Percentiles rank a stretch among this genome's conserved stretches.
Conservation (phyloP, 2,113 vertebrate species). For the Istiophorus platypterus region DNA sequence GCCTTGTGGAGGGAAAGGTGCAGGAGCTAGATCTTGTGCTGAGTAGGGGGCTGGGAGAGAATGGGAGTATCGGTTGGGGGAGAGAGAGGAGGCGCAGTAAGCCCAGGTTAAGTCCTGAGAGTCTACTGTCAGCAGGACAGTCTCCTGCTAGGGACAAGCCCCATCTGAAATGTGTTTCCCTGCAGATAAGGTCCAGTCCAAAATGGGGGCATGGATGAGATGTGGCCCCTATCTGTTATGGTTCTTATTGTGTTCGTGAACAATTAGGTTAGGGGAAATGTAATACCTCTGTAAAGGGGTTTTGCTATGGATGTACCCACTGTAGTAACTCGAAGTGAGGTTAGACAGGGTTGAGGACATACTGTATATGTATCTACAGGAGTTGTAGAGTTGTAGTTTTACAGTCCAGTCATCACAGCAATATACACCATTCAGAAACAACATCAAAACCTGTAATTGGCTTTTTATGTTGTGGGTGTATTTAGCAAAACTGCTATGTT, state of each 20-base stretch:
- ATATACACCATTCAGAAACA: background rate
- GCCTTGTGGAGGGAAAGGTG: slow-evolving; percentile 34
- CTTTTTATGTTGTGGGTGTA: background rate
- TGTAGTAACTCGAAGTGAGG: slow-evolving; percentile 42
- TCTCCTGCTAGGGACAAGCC: slow-evolving; percentile 52
- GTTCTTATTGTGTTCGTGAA: slow-evolving; percentile 77
- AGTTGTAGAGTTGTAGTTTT: slow-evolving; percentile 26
- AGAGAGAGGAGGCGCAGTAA: slow-evolving; percentile 64
- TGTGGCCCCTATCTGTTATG: slow-evolving; percentile 79
- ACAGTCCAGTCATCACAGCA: slow-evolving; percentile 19
- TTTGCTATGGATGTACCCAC: slow-evolving; percentile 52
- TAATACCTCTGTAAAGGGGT: slow-evolving; percentile 76
- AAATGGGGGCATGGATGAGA: slow-evolving; percentile 76
- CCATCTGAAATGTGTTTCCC: slow-evolving; percentile 82
- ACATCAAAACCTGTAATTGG: too few species aligned
- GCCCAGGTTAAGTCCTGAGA: slow-evolving; percentile 76
- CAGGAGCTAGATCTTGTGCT: slow-evolving; percentile 51
- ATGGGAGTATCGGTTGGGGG: slow-evolving; percentile 36
- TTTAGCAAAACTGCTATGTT: slow-evolving; percentile 25
- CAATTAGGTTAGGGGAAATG: slow-evolving; percentile 78
- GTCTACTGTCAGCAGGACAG: slow-evolving; percentile 76
- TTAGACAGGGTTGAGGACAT: slow-evolving; percentile 52
- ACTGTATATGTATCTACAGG: slow-evolving; percentile 21
- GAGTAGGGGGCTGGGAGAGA: slow-evolving; percentile 60
- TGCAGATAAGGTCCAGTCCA: slow-evolving; percentile 82